Base-by-base conservation (phyloP, 92 coral and sea anemone genomes). In the Anthopleura xanthogrammica region DNA sequence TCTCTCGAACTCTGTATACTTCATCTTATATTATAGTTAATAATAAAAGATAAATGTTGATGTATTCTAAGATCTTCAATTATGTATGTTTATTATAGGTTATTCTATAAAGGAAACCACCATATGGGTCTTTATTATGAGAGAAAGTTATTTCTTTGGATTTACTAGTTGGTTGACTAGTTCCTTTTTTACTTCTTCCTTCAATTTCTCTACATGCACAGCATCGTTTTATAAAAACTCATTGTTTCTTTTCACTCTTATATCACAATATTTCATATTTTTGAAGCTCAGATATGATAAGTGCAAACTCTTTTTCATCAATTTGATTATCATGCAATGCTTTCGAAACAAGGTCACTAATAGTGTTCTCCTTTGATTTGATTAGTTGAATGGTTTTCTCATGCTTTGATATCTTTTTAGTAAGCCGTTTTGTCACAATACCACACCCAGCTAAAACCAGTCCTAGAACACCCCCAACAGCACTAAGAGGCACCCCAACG, bases 151-250 rank as follows among this genome's bases (percentile, higher is more conserved):
- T 41, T 41, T 60, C 43, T 80, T 40, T 64, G 5, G 65, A 50
- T 22, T 57, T 80, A 64, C 52, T 0, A 80, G 83, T 54, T 80
- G 68, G 12, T 66, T 39, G 4, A 80, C 22, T 0, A 80, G 16
- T 17, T 80, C 83, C 83, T 57, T 17, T 62, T 40, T 57, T 41
- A 66, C 0, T 62, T 80, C 83, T 24, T 80, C 83, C 60, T 75
- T 39, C 60, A 60, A 6, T 42, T 80, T 29, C 10, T 60, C 7
- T 13, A 66, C 19, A 40, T 80, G 76, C 65, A 40, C 52, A 46
- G 14, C 22, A 23, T 77, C 60, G 24, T 42, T 77, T 77, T 77
- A 46, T 77, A 23, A 23, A 77, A 54, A 46, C 1, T 46, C 10
- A 0, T 77, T 9, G 40, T 17, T 77, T 48, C 16, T 24, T 48